Base-by-base conservation (phyloP, 2,888 invertebrate species). In the Colostygia pectinataria region DNA sequence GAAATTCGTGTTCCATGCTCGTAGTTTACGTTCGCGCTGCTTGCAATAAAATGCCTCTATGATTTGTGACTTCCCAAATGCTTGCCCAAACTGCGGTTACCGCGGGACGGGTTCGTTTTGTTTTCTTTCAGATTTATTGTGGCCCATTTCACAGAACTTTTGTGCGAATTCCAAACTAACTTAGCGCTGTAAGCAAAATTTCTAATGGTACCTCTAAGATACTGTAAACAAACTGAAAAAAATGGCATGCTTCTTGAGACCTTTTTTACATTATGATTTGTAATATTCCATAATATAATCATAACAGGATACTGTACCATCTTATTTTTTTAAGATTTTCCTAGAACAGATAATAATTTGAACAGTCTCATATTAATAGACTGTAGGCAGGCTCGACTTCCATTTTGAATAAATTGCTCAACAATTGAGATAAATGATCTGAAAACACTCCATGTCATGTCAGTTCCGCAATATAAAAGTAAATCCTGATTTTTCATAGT, bases 61-160 rank as follows among this genome's bases (percentile, higher is more conserved):
- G 61, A 63, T 61, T 61, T 63, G 57, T 54, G 43, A 54, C 57
- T 61, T 59, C 60, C 59, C 54, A 53, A 59, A 58, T 56, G 57
- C 50, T 42, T 33, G 45, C 44, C 46, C 46, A 23, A 47, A 48
- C 43, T 29, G 34, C 46, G 42, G 44, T 36, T 12, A 29, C 39
- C 40, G 13, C 40, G 28, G 20, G 27, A 32, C 33, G 43, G 20
- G 32, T 37, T 49, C 49, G 37, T 57, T 55, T 59, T 54, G 52
- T 57, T 57, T 57, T 54, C 57, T 46, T 52, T 42, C 36, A 48
- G 42, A 59, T 60, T 52, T 60, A 60, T 49, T 24, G 47, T 54
- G 42, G 34, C 49, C 47, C 55, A 55, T 49, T 50, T 52, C 29
- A 57, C 44, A 8, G 20, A 50, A 52, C 38, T 52, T 57, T 53